phyloP scores from a whole-genome alignment of 2,797 vertebrate genomes.

The Fistularia commersonii region DNA sequence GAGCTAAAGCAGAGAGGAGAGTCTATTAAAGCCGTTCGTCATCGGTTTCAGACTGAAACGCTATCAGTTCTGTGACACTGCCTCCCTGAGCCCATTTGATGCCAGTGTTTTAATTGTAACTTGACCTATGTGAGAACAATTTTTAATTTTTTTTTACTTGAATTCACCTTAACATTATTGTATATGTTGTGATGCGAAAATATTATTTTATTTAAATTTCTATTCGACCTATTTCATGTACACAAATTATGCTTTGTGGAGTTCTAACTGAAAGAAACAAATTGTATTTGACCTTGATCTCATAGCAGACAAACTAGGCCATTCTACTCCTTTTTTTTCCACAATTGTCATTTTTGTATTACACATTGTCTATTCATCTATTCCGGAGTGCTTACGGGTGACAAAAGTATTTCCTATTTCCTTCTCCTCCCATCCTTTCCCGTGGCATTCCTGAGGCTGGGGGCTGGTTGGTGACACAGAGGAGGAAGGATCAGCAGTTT shows the following conservation, averaged over 20 bases:
- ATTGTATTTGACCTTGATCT: slow-evolving; percentile 36
- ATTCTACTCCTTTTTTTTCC: slow-evolving; percentile 12
- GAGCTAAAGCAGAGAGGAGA: not conserved
- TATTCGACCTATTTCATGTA: too few relatives aligned
- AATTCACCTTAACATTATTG: slow-evolving; percentile 37
- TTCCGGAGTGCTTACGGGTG: slow-evolving; percentile 46
- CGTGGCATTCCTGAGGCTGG: slow-evolving; percentile 61
- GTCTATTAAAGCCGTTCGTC: not conserved
- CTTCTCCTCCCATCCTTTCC: slow-evolving; percentile 55
- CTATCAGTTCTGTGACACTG: not conserved
- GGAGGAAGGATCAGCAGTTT: slow-evolving; percentile 68
- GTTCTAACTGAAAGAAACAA: slow-evolving; percentile 12
- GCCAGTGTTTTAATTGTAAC: slow-evolving; percentile 20
- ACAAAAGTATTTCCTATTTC: slow-evolving; percentile 71
- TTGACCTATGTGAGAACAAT: slow-evolving; percentile 35
- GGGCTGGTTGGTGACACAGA: slow-evolving; percentile 44
- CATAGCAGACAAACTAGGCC: slow-evolving; percentile 21
- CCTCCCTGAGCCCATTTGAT: not conserved
- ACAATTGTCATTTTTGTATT: slow-evolving; percentile 7
- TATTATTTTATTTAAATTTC: too few relatives aligned
- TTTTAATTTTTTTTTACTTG: slow-evolving; percentile 6
- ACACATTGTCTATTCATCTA: slow-evolving; percentile 4
- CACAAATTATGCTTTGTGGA: slow-evolving; percentile 25
- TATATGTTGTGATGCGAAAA: slow-evolving; percentile 35
- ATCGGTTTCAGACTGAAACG: too few relatives aligned